phyloP scores from a whole-genome alignment of 2,888 invertebrate species.

The Dascillus cervinus region DNA sequence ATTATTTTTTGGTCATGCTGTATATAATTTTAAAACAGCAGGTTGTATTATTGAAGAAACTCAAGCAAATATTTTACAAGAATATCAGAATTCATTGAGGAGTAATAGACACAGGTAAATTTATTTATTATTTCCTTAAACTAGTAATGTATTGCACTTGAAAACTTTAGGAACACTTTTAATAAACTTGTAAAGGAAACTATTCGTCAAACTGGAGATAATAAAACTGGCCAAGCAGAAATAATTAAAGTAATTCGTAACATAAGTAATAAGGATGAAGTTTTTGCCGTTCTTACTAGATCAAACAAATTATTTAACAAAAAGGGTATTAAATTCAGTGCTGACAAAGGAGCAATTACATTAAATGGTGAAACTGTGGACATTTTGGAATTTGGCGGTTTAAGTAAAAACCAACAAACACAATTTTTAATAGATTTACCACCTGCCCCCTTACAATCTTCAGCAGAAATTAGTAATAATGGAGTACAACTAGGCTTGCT shows the following conservation, averaged over 20 bases:
- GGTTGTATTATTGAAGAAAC: slow-evolving; percentile 41
- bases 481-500: neutral
- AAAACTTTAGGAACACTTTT: slow-evolving; percentile 51
- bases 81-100: slow-evolving; percentile 45
- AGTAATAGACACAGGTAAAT: slow-evolving; percentile 46
- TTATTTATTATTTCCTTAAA: neutral
- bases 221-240: slow-evolving; percentile 46
- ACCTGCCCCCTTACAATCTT: slow-evolving; percentile 2
- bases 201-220: slow-evolving; percentile 42
- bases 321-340: slow-evolving; percentile 37
- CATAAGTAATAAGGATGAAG: slow-evolving; percentile 49
- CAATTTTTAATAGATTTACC: slow-evolving; percentile 19
- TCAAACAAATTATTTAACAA: slow-evolving; percentile 49
- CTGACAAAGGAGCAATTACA: slow-evolving; percentile 25
- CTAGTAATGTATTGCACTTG: slow-evolving; percentile 3
- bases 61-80: slow-evolving; percentile 46
- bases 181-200: slow-evolving; percentile 51
- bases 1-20: slow-evolving; percentile 26
- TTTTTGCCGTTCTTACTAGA: slow-evolving; percentile 47
- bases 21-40: slow-evolving; percentile 20
- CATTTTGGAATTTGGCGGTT: slow-evolving; percentile 25
- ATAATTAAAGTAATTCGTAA: slow-evolving; percentile 49
- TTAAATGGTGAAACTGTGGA: slow-evolving; percentile 30
- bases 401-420: slow-evolving; percentile 22
- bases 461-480: neutral